Evolutionary conservation across 2,888 invertebrate species (phyloP), one percentile per base, ranked within the genome.

Genomic region (Adelphocoris suturalis): DNA sequence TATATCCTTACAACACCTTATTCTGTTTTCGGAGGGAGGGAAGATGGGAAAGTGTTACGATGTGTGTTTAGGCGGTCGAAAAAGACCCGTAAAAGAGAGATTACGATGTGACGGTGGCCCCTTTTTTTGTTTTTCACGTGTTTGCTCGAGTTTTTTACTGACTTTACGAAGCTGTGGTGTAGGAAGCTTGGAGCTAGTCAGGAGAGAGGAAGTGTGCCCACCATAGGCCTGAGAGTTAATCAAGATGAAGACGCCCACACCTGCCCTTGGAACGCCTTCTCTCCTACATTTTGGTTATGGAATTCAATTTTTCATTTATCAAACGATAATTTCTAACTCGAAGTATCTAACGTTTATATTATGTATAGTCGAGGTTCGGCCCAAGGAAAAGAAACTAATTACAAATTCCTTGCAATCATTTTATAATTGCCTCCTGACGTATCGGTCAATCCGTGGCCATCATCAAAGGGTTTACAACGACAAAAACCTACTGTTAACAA

Each of bases 41-140:
- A 37, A 14, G 37, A 0, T 52, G 37, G 48, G 19, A 82, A 47
- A 23, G 82, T 82, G 82, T 82, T 82, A 82, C 82, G 52, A 82
- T 85, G 85, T 85, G 46, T 85, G 61, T 85, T 85, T 57, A 85
- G 85, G 82, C 23, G 57, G 85, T 28, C n/a, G 52, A 11, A 82
- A 37, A 85, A 85, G 57, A 37, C 23, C 85, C 61, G 61, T 85
- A 61, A 85, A 85, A 85, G 19, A 27, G 61, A 85, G 61, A 85
- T 85, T 85, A 85, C 57, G 28, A 57, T 47, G 78, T 78, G 78
- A 78, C 46, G 78, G 5, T 78, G 0, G 23, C 61, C 61, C 61
- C n/a, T 68, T 68, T 68, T 52, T 75, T 75, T 75, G 3, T 75
- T 19, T 46, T 78, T 28, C 37, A 16, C 14, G 78, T 78, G 78